Base-by-base conservation (phyloP, 1,140 invertebrate genomes). In the Hylaeus volcanicus region DNA sequence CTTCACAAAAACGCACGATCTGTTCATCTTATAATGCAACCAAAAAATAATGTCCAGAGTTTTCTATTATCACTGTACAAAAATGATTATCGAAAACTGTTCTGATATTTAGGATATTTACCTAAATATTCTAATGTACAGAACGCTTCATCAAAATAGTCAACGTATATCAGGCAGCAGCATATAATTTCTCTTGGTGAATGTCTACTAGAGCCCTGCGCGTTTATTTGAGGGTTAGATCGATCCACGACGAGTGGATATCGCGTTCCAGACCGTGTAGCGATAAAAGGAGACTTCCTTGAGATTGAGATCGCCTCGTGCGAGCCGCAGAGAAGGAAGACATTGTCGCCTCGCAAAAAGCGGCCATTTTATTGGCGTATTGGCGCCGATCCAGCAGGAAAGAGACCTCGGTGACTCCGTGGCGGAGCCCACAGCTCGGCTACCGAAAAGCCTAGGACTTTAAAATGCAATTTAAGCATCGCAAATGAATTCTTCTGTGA, bases 321-420 rank as follows among this genome's bases (percentile, higher is more conserved):
- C 68, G 74, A 74, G 79, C 82, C 64, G 12, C 79, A 43, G 79
- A 51, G 74, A 79, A 74, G 74, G 64, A 84, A 75, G 85, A 75
- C 85, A 78, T 81, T 82, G 85, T 81, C 85, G 85, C 63, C 66
- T 79, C 66, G 82, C 75, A 78, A 79, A 85, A 83, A 84, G 82
- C 65, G 78, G 69, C 82, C 83, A 88, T 88, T 89, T 90, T 82
- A 84, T 86, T 82, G 86, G 74, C 75, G 84, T 79, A 85, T 89
- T 89, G 88, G 87, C 88, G 60, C 60, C 65, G 75, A 79, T 86
- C 88, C 88, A 89, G 74, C 43, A 56, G 37, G 79, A 85, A 86
- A 78, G 86, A 88, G 88, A 76, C 83, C 58, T 60, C 68, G 26
- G 75, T 55, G 75, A 78, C 58, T 76, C 53, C 37, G 63, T 48